Base-by-base conservation (phyloP, 2,888 invertebrate species). In the Allophyes oxyacanthae region DNA sequence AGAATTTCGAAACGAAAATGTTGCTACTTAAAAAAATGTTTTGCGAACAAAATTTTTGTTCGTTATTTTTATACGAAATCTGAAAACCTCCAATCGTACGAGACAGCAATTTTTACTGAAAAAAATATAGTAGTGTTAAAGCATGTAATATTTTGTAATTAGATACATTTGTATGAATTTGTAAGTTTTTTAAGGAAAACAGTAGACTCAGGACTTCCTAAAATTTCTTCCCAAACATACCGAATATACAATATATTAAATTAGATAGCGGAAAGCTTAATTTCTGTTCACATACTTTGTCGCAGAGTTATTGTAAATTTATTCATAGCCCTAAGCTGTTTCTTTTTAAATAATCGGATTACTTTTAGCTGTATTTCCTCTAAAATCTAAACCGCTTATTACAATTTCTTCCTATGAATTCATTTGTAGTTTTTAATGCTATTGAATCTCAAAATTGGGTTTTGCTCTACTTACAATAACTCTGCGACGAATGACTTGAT, bases 141-240 rank as follows among this genome's bases (percentile, higher is more conserved):
- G 44, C 52, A 52, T 54, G 46, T 66, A 66, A 49, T 9, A 40
- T 71, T 65, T 75, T 71, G 38, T 71, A 71, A 57, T 75, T 71
- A 55, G 72, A 75, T 57, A 75, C 54, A 57, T 65, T 73, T 72
- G 25, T 72, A 69, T 59, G 46, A 9, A 65, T 70, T 74, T 75
- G 37, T 60, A 75, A 57, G 33, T 41, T 66, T 66, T 72, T 9
- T 53, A 53, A 30, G 15, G 38, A 51, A 51, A 42, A 37, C 20
- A 38, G 3, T 42, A 43, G 30, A 49, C 32, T 26, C 40, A 7
- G 26, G 14, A 52, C 43, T 66, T 67, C 48, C 44, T 30, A 38
- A 72, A 54, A 43, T 67, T 44, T 66, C 51, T 53, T 48, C 69
- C 48, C 32, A 25, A 30, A 49, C 13, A 38, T 48, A 72, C 38